Conservation (phyloP, 2,797 vertebrate genomes). For the Geotrypetes seraphini region DNA sequence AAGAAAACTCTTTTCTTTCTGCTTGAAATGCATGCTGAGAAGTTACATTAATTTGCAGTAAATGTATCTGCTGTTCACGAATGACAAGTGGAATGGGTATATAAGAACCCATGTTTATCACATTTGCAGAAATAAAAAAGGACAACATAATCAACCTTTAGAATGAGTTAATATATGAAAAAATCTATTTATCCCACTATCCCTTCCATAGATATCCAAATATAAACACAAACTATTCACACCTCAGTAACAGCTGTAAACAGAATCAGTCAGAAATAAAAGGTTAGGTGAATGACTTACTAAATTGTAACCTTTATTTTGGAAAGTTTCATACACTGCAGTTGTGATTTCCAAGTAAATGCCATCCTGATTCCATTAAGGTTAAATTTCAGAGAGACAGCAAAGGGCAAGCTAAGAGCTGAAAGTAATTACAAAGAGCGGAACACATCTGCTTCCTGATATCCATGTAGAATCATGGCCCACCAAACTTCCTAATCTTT, state of each 20-base stretch:
- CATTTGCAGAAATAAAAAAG: too few relatives aligned
- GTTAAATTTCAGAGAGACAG: constrained; percentile 34
- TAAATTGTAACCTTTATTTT: constrained; percentile 24
- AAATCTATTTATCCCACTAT: not conserved
- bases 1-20: too few relatives aligned
- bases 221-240: not conserved
- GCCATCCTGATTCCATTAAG: constrained; percentile 28
- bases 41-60: too few relatives aligned
- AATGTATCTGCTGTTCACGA: too few relatives aligned
- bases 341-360: constrained; percentile 11
- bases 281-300: constrained; percentile 1
- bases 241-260: constrained; percentile 14
- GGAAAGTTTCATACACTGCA: constrained; percentile 18
- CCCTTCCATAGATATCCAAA: not conserved
- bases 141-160: too few relatives aligned
- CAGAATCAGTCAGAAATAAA: constrained; percentile 7
- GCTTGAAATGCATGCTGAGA: too few relatives aligned
- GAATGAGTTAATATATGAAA: too few relatives aligned
- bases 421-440: constrained; percentile 32
- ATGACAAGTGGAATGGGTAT: too few relatives aligned
- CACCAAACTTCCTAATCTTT: constrained; percentile 13
- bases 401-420: constrained; percentile 28
- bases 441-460: constrained; percentile 21
- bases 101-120: too few relatives aligned
- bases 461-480: constrained; percentile 15